Conservation (phyloP, 2,888 invertebrate genomes). For the Microdon myrmicae region DNA sequence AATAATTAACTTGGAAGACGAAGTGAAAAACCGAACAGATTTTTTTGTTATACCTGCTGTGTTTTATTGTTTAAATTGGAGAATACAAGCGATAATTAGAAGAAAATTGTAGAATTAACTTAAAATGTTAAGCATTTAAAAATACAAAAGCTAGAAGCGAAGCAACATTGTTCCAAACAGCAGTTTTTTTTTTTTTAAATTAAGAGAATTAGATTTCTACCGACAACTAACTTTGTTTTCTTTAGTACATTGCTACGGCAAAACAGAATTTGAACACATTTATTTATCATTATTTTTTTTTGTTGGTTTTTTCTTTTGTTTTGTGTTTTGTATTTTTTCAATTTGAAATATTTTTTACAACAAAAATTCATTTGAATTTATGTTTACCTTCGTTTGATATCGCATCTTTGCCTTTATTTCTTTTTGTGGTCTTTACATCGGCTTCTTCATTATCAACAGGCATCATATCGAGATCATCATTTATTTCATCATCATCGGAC, state of each 20-base stretch:
- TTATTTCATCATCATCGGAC: conserved; percentile 87
- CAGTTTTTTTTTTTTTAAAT: conserved; percentile 9
- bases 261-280: conserved; percentile 27
- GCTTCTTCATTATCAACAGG: conserved; percentile 70
- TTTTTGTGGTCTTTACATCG: conserved; percentile 70
- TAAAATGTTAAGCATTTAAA: too few species aligned
- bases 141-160: too few species aligned
- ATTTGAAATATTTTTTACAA: conserved; percentile 11
- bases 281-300: conserved; percentile 3
- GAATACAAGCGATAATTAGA: too few species aligned
- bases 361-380: conserved; percentile 38
- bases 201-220: conserved; percentile 10
- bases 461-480: conserved; percentile 77
- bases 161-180: too few species aligned
- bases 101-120: too few species aligned
- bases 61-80: too few species aligned
- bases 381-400: conserved; percentile 65
- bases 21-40: too few species aligned
- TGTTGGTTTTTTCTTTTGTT: conserved; percentile 4
- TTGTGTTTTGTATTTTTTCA: conserved; percentile 16
- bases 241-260: conserved; percentile 51
- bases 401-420: conserved; percentile 66
- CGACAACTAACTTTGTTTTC: conserved; percentile 41
- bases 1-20: too few species aligned
- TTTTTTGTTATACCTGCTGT: too few species aligned